Conservation (phyloP, 53 echinoderm and acorn worm species). For the Actinopyga echinites region DNA sequence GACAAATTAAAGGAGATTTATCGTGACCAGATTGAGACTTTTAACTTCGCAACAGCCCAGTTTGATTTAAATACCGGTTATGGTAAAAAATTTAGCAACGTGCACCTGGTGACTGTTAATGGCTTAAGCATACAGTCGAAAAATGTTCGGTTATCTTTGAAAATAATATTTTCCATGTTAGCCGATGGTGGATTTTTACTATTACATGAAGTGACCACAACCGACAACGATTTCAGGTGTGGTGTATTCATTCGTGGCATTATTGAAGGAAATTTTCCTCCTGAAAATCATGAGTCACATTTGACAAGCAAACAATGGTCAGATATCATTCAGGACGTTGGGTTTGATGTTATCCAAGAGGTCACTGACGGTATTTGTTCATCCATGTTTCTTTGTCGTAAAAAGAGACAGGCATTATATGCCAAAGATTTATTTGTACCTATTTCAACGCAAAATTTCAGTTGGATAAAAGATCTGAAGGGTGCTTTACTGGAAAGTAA, state of each 20-base stretch:
- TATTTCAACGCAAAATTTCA: constrained; percentile 40
- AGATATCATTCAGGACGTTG: constrained; percentile 36
- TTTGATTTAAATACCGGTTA: constrained; percentile 54
- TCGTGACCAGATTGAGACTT: constrained; percentile 53
- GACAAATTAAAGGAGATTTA: constrained; percentile 8
- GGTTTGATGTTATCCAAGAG: constrained; percentile 66
- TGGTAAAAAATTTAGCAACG: constrained; percentile 49
- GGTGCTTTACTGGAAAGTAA: constrained; percentile 42
- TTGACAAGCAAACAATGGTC: constrained; percentile 46
- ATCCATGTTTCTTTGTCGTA: constrained; percentile 69
- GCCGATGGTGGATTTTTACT: constrained; percentile 69
- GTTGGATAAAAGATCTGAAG: constrained; percentile 69
- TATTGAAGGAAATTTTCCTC: not conserved
- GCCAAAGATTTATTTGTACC: constrained; percentile 24
- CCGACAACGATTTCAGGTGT: constrained; percentile 20
- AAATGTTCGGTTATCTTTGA: constrained; percentile 46
- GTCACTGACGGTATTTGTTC: constrained; percentile 64
- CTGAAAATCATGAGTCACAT: constrained; percentile 22
- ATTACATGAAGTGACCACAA: constrained; percentile 63
- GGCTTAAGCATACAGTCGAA: constrained; percentile 44
- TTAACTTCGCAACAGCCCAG: constrained; percentile 49
- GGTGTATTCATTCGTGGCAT: constrained; percentile 36
- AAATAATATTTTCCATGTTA: constrained; percentile 48
- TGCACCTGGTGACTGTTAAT: constrained; percentile 57
- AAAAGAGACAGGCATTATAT: not conserved